Conservation (phyloP, 2,113 vertebrate species). For the Dermatemys mawii region DNA sequence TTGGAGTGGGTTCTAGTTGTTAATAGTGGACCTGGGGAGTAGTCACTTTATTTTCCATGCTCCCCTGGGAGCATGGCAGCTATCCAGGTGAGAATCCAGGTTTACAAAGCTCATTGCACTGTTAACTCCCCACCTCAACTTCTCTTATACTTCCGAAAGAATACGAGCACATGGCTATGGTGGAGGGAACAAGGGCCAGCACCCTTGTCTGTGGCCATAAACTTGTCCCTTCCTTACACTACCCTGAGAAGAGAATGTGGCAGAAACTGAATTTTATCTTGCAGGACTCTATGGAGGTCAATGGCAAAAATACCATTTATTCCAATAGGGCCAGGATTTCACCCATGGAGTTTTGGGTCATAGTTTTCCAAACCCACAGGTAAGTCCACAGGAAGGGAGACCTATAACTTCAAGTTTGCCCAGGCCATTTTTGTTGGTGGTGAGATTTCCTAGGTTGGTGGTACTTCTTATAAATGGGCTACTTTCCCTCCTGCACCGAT, state of each 20-base stretch:
- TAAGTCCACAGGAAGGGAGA: background rate
- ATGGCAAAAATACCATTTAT: background rate
- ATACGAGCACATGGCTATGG: background rate
- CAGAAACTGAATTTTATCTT: background rate
- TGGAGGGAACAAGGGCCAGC: background rate
- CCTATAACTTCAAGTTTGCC: background rate
- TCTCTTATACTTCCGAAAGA: background rate
- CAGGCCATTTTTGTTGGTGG: background rate
- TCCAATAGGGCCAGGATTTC: background rate
- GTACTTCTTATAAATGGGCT: background rate
- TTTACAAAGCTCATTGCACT: background rate
- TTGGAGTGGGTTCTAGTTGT: background rate
- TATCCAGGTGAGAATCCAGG: background rate
- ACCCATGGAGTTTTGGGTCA: accelerated
- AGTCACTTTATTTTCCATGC: background rate
- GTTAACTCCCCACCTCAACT: background rate
- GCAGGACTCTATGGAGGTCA: background rate
- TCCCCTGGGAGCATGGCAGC: background rate
- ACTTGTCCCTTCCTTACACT: background rate
- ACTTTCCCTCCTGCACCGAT: accelerated
- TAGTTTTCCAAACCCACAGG: background rate
- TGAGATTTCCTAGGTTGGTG: background rate
- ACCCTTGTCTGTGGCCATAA: background rate
- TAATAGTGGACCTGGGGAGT: background rate
- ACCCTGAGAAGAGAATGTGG: background rate